Evolutionary conservation across 2,797 vertebrate genomes (phyloP), one percentile per base, ranked within the genome.

Genomic region (Artibeus jamaicensis): DNA sequence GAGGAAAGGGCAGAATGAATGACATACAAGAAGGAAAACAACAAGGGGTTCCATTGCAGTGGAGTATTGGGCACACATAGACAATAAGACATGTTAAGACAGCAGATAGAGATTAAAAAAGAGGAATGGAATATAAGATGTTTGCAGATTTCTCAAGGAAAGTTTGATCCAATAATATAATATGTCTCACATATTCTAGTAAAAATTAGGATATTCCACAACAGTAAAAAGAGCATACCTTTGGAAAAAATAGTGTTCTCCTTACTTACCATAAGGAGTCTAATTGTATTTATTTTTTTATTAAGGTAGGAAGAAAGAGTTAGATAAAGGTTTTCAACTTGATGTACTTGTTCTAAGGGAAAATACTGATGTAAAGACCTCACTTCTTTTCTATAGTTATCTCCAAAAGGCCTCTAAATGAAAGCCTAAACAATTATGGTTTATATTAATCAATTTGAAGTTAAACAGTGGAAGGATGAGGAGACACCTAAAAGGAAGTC

Each of bases 211-310:
- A 24, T 78, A 42, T 42, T 65, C 70, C 39, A 81, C 9, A 76
- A 29, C 37, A 48, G 14, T 89, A 21, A 44, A 77, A 15, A 50
- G 71, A 81, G 48, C 12, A 22, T 24, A 83, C n/a, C 24, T 87
- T 67, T 91, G 78, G 78, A 67, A 94, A 86, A 83, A 81, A 48
- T 55, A 1, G 6, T 88, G 29, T 94, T 88, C 22, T 74, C 67
- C 9, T 93, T 93, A 90, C 4, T 14, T 85, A 86, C 29, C 5
- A 18, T 55, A 68, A 67, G 3, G 29, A 79, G 84, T 76, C 11
- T 14, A 15, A 67, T 71, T 96, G 85, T 71, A 22, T 48, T 55
- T 93, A 29, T 83, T 48, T 88, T 88, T 77, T 94, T 83, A 77
- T 59, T 24, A 76, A 78, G n/a, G 12, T 48, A 86, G 48, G 37